Evolutionary conservation across 2,888 invertebrate species (phyloP), one percentile per base, ranked within the genome.

Genomic region (Arrhopalites spinosus): DNA sequence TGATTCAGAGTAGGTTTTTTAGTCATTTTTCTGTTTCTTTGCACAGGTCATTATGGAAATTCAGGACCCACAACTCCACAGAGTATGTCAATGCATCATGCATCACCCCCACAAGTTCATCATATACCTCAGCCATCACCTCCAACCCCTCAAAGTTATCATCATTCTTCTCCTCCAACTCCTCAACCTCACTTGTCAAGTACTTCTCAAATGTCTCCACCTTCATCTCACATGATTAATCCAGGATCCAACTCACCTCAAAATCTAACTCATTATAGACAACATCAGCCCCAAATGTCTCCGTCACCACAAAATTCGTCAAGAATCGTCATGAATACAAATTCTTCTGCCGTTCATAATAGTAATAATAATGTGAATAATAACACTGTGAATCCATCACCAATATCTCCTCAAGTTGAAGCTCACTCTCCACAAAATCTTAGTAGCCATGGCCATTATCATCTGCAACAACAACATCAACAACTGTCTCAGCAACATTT

Each of bases 41-140:
- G 23, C 47, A 45, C 23, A 69, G 69, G 70, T 56, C 77, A 79
- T 66, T 82, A 80, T 64, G 36, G 74, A 1, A 81, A 78, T 75
- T 80, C 81, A 2, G 80, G 78, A 17, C 83, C 83, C 2, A 69
- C 78, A 1, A 83, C 82, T 1, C 82, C 82, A 17, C 82, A 82
- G 72, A 78, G 78, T 25, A 77, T 81, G 73, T 79, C 80, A 20
- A 73, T 80, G 74, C 82, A 80, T 74, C 78, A 77, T 68, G 78
- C 77, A 13, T 84, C 88, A 88, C 85, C 90, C 89, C 85, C 90
- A 90, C 81, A 84, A 23, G 77, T 73, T 76, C 79, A 72, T 59
- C 77, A 59, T 56, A 71, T 71, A 71, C 77, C 66, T 56, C 61
- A 74, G n/a, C 77, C 78, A 53, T 80, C 78, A 23, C 83, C 82